Evolutionary conservation across 1,140 invertebrate genomes (phyloP).

Genomic region (Neodiprion fabricii): DNA sequence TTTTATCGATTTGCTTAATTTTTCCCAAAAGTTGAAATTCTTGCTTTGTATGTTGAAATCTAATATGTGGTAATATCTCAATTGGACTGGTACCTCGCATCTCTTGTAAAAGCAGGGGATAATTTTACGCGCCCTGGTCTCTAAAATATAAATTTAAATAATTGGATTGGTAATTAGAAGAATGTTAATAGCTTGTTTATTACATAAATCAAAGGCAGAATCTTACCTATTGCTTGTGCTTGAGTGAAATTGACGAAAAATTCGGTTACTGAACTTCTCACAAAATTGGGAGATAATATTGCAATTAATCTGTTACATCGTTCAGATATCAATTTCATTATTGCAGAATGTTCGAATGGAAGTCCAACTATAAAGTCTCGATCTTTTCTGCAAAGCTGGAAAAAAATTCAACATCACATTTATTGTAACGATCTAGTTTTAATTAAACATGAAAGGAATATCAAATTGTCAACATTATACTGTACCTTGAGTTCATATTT

Average conservation of each 20-base stretch:
- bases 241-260: constrained; percentile 79
- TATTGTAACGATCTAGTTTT: background rate
- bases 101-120: constrained; percentile 70
- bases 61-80: constrained; percentile 64
- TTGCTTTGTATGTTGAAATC: constrained; percentile 62
- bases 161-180: constrained; percentile 23
- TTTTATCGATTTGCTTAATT: constrained; percentile 61
- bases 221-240: constrained; percentile 73
- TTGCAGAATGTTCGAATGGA: constrained; percentile 71
- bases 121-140: constrained; percentile 67
- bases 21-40: constrained; percentile 70
- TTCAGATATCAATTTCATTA: constrained; percentile 75
- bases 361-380: constrained; percentile 70
- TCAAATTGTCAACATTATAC: constrained; percentile 27
- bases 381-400: constrained; percentile 72
- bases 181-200: constrained; percentile 9
- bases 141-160: constrained; percentile 50
- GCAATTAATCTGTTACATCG: constrained; percentile 76
- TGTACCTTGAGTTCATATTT: constrained; percentile 68
- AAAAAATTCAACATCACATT: constrained; percentile 32
- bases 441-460: background rate
- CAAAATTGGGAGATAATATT: constrained; percentile 74
- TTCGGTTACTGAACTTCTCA: constrained; percentile 71
- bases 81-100: constrained; percentile 65
- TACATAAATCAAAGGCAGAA: constrained; percentile 16